Conservation (phyloP, 1,140 invertebrate genomes). For the Hycleus cichorii region DNA sequence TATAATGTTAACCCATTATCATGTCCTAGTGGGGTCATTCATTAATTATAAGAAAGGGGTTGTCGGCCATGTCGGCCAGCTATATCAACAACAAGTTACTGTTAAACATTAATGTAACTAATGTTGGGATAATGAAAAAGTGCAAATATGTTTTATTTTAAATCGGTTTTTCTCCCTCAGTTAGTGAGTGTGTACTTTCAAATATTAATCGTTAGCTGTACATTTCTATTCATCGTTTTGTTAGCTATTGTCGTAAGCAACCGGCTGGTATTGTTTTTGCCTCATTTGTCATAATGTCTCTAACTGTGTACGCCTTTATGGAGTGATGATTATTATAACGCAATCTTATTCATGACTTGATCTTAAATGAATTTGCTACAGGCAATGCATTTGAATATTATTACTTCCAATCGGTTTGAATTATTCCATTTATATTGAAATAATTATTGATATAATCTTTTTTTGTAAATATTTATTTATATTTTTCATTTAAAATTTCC, state of each 20-base stretch:
- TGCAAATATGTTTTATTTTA: no score
- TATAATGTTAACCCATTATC: conserved; percentile 7
- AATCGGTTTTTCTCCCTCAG: no score
- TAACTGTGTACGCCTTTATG: conserved; percentile 16
- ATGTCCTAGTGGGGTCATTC: conserved; percentile 22
- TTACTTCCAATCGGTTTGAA: not conserved
- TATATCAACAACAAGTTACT: conserved; percentile 4
- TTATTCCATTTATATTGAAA: no score
- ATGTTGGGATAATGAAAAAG: no score
- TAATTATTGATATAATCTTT: no score
- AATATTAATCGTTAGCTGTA: no score
- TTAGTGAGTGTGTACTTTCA: no score
- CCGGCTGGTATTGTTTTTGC: conserved; percentile 27
- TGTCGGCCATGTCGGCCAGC: conserved; percentile 7
- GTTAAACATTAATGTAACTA: no score
- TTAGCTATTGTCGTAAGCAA: not conserved
- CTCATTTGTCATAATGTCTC: conserved; percentile 25
- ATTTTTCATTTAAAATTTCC: no score
- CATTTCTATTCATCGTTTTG: no score
- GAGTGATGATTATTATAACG: conserved; percentile 27
- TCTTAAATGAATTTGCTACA: conserved; percentile 24
- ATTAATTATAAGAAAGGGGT: conserved; percentile 22
- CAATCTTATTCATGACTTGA: conserved; percentile 32
- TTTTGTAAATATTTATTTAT: no score
- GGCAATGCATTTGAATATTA: conserved; percentile 17